Conservation (phyloP, 2,797 vertebrate genomes). For the Acomys russatus region DNA sequence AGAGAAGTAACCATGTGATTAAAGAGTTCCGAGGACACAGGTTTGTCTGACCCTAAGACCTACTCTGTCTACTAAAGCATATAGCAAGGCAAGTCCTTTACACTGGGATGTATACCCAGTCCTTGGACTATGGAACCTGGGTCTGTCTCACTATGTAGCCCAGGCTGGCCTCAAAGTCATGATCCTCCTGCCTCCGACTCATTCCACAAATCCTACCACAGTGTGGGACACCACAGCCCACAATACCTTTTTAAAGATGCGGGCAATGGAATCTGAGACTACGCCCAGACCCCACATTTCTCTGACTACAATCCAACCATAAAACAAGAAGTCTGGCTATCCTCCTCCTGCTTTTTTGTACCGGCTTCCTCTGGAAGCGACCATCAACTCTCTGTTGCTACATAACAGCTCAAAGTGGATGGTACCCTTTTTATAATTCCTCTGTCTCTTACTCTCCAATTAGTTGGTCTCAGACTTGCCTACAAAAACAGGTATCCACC, state of each 20-base stretch:
- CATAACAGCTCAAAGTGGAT: not conserved
- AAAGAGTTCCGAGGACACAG: not conserved
- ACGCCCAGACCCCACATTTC: not conserved
- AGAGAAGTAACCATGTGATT: not conserved
- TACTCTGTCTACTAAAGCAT: slow-evolving; percentile 4
- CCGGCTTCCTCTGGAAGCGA: not conserved
- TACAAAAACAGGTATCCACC: not conserved
- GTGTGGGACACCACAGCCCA: no score
- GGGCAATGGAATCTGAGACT: not conserved
- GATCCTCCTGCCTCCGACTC: not conserved
- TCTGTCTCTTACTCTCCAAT: not conserved
- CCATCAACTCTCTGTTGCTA: not conserved
- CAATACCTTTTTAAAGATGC: not conserved
- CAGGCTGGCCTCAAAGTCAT: not conserved
- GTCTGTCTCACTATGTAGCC: not conserved
- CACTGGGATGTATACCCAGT: no score
- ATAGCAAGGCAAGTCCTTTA: not conserved
- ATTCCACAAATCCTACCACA: not conserved
- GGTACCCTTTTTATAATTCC: not conserved
- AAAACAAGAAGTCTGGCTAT: not conserved
- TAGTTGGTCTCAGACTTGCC: not conserved
- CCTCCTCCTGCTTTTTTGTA: not conserved
- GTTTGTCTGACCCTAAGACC: not conserved
- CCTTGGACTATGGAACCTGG: not conserved
- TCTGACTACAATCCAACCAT: not conserved